Conservation (phyloP, 1,140 invertebrate genomes). For the Eciton burchellii region DNA sequence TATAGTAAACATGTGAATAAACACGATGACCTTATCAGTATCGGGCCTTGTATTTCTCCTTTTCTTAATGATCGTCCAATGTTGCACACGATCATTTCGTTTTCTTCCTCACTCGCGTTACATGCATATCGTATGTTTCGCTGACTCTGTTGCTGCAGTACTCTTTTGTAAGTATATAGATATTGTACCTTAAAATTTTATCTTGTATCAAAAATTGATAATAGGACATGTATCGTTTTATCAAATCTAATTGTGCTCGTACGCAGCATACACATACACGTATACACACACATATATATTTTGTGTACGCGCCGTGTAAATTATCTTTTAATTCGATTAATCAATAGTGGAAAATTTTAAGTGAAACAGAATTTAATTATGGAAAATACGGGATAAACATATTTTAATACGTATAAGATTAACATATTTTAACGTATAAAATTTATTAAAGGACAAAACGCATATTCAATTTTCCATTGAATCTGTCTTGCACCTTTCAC, state of each 20-base stretch:
- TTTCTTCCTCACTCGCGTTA: slow-evolving; percentile 30
- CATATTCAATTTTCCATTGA: slow-evolving; percentile 38
- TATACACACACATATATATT: neutral
- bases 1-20: slow-evolving; percentile 51
- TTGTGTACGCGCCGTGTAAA: neutral
- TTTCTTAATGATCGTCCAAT: slow-evolving; percentile 43
- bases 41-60: slow-evolving; percentile 61
- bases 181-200: slow-evolving; percentile 7
- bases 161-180: slow-evolving; percentile 29
- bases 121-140: neutral
- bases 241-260: neutral
- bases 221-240: neutral
- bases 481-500: slow-evolving; percentile 42
- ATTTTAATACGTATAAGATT: neutral
- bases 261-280: no score
- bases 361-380: neutral
- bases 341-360: neutral
- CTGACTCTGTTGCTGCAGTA: neutral
- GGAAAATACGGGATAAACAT: neutral
- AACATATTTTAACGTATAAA: neutral
- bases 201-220: slow-evolving; percentile 17
- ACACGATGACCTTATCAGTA: slow-evolving; percentile 74
- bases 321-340: slow-evolving; percentile 4
- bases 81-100: neutral
- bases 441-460: no score